Evolutionary conservation across 1,140 invertebrate species (phyloP).

Genomic region (Dermatophagoides farinae): DNA sequence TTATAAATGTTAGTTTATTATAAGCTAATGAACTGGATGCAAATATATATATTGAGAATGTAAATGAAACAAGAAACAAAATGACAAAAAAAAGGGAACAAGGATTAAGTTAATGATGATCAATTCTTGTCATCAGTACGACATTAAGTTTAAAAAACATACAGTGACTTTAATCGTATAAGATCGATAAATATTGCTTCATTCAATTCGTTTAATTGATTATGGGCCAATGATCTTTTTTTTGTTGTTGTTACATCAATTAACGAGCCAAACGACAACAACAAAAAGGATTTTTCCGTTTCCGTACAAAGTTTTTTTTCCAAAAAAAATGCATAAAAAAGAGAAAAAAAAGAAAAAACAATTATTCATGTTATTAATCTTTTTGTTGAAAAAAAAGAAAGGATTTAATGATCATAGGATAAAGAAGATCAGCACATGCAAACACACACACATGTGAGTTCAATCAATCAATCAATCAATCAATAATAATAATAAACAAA

Average conservation of each 20-base stretch:
- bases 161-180: constrained; percentile 12
- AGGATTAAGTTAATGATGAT: neutral
- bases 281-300: too few relatives aligned
- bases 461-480: too few relatives aligned
- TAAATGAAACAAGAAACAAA: neutral
- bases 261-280: too few relatives aligned
- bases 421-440: too few relatives aligned
- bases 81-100: neutral
- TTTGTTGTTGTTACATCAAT: neutral
- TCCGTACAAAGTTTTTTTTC: too few relatives aligned
- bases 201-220: neutral
- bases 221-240: constrained; percentile 12
- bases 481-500: too few relatives aligned
- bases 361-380: too few relatives aligned
- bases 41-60: too few relatives aligned
- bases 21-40: neutral
- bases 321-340: neutral
- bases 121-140: neutral
- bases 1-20: neutral
- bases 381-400: too few relatives aligned
- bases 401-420: too few relatives aligned
- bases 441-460: too few relatives aligned
- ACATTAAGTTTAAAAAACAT: neutral
- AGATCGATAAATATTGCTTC: constrained; percentile 10
- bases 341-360: neutral